phyloP scores from a whole-genome alignment of 2,113 vertebrate species.

The Amblyopsis rosae region DNA sequence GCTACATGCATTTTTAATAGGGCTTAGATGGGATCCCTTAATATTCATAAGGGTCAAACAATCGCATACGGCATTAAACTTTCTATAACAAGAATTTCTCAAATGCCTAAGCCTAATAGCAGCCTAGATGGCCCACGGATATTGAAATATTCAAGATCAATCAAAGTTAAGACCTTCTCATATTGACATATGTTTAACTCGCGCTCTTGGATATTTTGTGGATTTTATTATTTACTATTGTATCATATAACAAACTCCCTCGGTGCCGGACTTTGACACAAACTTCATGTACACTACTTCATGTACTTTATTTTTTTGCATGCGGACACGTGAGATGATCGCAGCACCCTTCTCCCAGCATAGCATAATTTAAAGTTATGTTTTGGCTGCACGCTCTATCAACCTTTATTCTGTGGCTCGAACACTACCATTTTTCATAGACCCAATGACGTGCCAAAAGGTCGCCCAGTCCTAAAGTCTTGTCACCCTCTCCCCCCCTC shows the following conservation, averaged over 20 bases:
- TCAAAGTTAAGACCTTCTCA: conserved; percentile 19
- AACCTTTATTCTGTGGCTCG: conserved; percentile 57
- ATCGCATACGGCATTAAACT: conserved; percentile 89
- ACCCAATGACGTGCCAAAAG: conserved; percentile 65
- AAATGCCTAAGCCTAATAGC: conserved; percentile 53
- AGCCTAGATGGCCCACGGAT: conserved; percentile 60
- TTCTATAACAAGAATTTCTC: conserved; percentile 76
- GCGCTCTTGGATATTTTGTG: not conserved
- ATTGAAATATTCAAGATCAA: conserved; percentile 22
- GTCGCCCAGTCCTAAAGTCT: conserved; percentile 56
- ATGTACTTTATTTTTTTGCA: not conserved
- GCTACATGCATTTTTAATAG: conserved; percentile 98
- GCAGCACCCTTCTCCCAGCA: conserved; percentile 9
- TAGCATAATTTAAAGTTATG: conserved; percentile 41
- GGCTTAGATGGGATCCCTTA: conserved; percentile 86
- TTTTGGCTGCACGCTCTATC: conserved; percentile 51
- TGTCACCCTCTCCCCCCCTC: not conserved
- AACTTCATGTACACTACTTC: not conserved
- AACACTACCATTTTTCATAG: conserved; percentile 59
- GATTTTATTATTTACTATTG: not conserved
- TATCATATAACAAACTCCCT: not conserved
- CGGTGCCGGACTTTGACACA: conserved; percentile 1
- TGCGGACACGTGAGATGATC: conserved; percentile 8
- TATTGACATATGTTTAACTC: conserved; percentile 23
- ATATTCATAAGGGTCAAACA: conserved; percentile 96